Base-by-base conservation (phyloP, 1,140 invertebrate genomes). In the Camponotus floridanus region DNA sequence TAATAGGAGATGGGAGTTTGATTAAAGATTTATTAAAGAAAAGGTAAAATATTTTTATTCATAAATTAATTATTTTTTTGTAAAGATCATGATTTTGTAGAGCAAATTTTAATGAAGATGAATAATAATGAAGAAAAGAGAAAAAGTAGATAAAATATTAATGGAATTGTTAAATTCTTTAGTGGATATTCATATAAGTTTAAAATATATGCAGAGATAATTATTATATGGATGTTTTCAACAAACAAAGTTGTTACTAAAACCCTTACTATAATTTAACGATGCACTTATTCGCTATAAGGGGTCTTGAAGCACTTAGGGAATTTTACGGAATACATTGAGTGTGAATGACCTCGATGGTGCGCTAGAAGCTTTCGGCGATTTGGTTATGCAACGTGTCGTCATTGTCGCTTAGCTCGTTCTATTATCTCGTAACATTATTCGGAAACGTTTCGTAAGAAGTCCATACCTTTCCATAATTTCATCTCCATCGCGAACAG, bases 381-480 rank as follows among this genome's bases (percentile, higher is more conserved):
- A 83, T 74, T 83, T 36, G 68, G 71, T 83, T 83, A 84, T 45
- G 55, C 36, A 74, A 83, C 31, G 51, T 31, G 57, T 65, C 21
- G 70, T 76, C 57, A 48, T 67, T 62, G 61, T 76, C 36, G 26
- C 64, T 45, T 33, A 26, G 15, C 9, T 51, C 39, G 31, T 51
- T 18, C 48, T 51, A 51, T 51, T 51, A 51, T 51, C 64, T 74
- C 68, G 33, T 45, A 67, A 76, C 61, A 31, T 78, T 78, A 85
- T 87, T 78, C 85, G 71, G 85, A 80, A 71, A 59, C 71, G 86
- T 81, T 86, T 87, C 80, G 78, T 85, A 87, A 85, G 87, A n/a
- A 84, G 33, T 45, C 21, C 36, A 42, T 33, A 45, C 21, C 71
- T 78, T 57, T 65, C 57, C 74, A 79, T 89, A 87, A 89, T 87